phyloP scores from a whole-genome alignment of 2,797 vertebrate species.

The Hippopotamyrus pictus region DNA sequence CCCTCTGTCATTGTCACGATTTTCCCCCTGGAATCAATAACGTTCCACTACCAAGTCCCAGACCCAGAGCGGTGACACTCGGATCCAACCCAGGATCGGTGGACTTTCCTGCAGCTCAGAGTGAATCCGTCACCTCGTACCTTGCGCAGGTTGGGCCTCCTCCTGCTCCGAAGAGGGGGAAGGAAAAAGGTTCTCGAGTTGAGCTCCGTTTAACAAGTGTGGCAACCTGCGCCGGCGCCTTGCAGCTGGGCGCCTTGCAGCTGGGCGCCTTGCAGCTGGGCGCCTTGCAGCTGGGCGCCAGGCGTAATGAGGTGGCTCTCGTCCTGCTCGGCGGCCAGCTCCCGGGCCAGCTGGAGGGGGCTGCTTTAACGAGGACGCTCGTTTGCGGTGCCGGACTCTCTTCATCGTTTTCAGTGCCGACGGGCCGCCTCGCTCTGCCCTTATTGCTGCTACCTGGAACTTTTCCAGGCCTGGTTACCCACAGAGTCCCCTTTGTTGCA shows the following conservation, averaged over 20 bases:
- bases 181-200: background rate
- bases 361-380: slow-evolving; percentile 4
- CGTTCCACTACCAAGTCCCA: background rate
- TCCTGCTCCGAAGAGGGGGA: background rate
- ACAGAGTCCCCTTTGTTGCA: slow-evolving; percentile 19
- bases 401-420: slow-evolving; percentile 11
- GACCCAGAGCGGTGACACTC: too few relatives aligned
- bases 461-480: slow-evolving; percentile 10
- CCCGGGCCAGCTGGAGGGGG: background rate
- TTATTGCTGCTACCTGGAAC: slow-evolving; percentile 7
- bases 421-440: background rate
- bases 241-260: background rate
- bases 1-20: background rate
- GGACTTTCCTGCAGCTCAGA: background rate
- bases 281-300: background rate
- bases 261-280: background rate
- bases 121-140: background rate
- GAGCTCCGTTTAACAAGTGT: background rate
- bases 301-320: slow-evolving; percentile 8
- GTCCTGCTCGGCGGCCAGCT: background rate
- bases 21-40: background rate
- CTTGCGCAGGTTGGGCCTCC: background rate
- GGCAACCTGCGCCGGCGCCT: background rate
- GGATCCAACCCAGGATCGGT: background rate
- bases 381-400: background rate